Conservation (phyloP, 2,888 invertebrate species). For the Ligdia adustata region DNA sequence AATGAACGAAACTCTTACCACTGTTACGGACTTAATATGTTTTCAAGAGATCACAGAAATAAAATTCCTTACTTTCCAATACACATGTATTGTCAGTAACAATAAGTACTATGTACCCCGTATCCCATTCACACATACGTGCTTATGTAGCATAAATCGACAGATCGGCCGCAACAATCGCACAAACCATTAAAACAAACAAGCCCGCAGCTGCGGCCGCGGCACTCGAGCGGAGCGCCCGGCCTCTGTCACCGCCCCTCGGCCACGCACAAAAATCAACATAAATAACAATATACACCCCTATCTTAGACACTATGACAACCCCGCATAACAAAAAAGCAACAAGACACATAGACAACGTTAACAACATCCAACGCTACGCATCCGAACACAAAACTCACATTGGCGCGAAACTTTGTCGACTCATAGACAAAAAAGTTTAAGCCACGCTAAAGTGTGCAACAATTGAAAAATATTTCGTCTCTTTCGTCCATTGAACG, state of each 20-base stretch:
- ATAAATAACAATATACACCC: slow-evolving; percentile 84
- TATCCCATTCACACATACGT: slow-evolving; percentile 47
- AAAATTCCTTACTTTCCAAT: slow-evolving; percentile 49
- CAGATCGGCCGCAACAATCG: slow-evolving; percentile 68
- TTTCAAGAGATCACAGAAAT: slow-evolving; percentile 3
- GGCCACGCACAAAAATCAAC: slow-evolving; percentile 79
- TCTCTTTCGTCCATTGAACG: slow-evolving; percentile 80
- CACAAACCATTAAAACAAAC: slow-evolving; percentile 78
- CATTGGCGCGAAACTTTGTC: slow-evolving; percentile 23
- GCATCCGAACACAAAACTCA: slow-evolving; percentile 34
- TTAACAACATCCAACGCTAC: slow-evolving; percentile 37
- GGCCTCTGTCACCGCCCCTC: slow-evolving; percentile 75
- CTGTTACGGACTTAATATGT: too few relatives aligned
- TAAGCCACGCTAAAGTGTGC: slow-evolving; percentile 64
- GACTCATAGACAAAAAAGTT: slow-evolving; percentile 42
- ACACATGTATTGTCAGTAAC: slow-evolving; percentile 13
- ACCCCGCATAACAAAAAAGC: slow-evolving; percentile 38
- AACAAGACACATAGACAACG: slow-evolving; percentile 33
- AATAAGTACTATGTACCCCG: slow-evolving; percentile 42
- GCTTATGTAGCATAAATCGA: slow-evolving; percentile 60
- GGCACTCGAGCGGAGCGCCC: slow-evolving; percentile 71
- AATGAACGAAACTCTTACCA: too few relatives aligned
- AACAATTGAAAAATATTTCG: slow-evolving; percentile 83
- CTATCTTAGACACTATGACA: slow-evolving; percentile 78
- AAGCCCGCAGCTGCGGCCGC: slow-evolving; percentile 70